Percentiles rank a stretch among this genome's conserved stretches.
phyloP scores from a whole-genome alignment of 2,113 vertebrate species.

The Prunella himalayana region DNA sequence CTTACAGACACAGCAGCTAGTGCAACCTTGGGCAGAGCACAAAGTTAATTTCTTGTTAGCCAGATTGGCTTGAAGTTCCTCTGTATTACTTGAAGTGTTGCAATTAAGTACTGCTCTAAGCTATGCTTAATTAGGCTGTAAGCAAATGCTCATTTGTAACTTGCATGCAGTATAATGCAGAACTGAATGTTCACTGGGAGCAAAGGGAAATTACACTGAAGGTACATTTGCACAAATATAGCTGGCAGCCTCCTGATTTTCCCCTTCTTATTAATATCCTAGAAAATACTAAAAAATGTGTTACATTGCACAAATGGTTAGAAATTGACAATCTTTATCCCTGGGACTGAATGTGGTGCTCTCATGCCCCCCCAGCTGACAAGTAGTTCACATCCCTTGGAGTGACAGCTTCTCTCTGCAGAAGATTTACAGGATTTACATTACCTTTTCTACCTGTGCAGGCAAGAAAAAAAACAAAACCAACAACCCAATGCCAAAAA shows the following conservation, averaged over 20 bases:
- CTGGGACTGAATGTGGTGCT: neutral
- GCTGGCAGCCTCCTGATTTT: neutral
- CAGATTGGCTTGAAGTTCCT: neutral
- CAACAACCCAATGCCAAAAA: accelerated
- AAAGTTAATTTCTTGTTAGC: neutral
- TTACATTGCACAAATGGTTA: neutral
- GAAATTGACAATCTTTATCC: neutral
- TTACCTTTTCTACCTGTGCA: neutral
- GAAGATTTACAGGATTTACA: neutral
- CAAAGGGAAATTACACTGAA: neutral
- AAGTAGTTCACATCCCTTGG: neutral
- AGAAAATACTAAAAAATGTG: neutral
- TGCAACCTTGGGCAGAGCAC: neutral
- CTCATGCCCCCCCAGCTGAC: neutral
- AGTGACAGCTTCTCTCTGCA: neutral
- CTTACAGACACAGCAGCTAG: neutral
- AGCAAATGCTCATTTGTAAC: conserved; percentile 40
- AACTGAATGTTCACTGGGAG: conserved; percentile 18
- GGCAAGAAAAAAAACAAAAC: neutral
- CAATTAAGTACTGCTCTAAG: conserved; percentile 34
- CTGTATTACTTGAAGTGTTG: neutral
- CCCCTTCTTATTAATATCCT: neutral
- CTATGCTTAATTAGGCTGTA: conserved; percentile 22
- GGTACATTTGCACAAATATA: conserved; percentile 11
- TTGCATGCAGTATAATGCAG: neutral